A percentile compares a stretch with the other conserved stretches of the same genome.
These are phyloP conservation scores for Zaprionus africanus DNA, from an alignment of 1,140 invertebrate species.

Conservation along the genomic window DNA sequence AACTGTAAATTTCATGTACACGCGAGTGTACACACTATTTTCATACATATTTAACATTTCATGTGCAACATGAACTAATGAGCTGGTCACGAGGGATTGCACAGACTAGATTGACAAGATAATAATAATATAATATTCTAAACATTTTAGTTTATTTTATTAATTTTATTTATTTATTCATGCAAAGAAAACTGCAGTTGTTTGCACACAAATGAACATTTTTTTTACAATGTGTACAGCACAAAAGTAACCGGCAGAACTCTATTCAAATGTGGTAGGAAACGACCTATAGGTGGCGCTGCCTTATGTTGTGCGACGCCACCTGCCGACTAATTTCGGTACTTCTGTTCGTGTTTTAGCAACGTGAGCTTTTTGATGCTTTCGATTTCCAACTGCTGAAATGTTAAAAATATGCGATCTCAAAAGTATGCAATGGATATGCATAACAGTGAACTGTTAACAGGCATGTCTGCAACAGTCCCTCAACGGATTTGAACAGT, in stretches of 20 bases:
- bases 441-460: no score
- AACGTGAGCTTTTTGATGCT: no score
- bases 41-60: background rate
- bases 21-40: background rate
- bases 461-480: no score
- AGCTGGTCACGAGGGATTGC: background rate
- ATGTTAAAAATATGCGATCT: no score
- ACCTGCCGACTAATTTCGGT: no score
- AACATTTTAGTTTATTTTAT: background rate
- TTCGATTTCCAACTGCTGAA: no score
- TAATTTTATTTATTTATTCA: background rate
- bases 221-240: background rate
- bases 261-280: background rate
- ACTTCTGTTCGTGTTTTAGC: no score
- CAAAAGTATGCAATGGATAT: no score
- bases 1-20: slow-evolving; percentile 66
- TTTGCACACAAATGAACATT: background rate
- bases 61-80: background rate
- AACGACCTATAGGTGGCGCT: background rate
- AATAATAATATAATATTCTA: no score
- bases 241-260: background rate
- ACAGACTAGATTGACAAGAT: background rate
- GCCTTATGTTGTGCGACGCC: background rate
- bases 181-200: background rate
- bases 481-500: no score